Conservation (phyloP, 1,140 invertebrate species). For the Luehdorfia chinensis region DNA sequence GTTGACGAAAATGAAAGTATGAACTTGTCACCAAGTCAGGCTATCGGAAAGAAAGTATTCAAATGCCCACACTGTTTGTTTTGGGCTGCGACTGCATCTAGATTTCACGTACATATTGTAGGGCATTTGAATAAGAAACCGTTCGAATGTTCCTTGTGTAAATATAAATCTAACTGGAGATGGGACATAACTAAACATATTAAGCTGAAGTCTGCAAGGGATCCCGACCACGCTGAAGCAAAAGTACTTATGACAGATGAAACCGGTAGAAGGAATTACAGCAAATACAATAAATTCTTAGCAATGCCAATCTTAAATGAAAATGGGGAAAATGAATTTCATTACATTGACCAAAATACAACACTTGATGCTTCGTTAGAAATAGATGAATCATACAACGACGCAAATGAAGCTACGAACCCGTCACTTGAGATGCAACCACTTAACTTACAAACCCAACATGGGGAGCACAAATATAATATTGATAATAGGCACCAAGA, state of each 20-base stretch:
- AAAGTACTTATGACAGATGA: slow-evolving; percentile 94
- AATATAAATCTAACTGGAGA: slow-evolving; percentile 95
- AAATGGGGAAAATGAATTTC: slow-evolving; percentile 65
- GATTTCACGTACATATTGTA: slow-evolving; percentile 95
- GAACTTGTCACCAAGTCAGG: slow-evolving; percentile 68
- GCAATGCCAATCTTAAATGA: slow-evolving; percentile 82
- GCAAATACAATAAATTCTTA: slow-evolving; percentile 93
- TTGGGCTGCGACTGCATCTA: slow-evolving; percentile 93
- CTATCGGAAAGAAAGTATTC: slow-evolving; percentile 83
- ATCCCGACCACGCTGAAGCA: slow-evolving; percentile 86
- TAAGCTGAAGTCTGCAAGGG: slow-evolving; percentile 89
- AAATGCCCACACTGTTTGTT: slow-evolving; percentile 94
- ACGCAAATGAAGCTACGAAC: slow-evolving; percentile 38
- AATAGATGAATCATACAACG: slow-evolving; percentile 48
- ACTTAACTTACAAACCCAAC: slow-evolving; percentile 64
- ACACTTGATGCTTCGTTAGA: slow-evolving; percentile 48
- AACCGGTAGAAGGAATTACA: slow-evolving; percentile 92
- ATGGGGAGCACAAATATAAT: slow-evolving; percentile 47
- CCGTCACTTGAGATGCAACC: slow-evolving; percentile 57
- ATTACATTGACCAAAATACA: slow-evolving; percentile 60
- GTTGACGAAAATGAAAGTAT: slow-evolving; percentile 62
- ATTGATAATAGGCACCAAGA: slow-evolving; percentile 51
- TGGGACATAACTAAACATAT: slow-evolving; percentile 98
- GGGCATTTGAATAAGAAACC: slow-evolving; percentile 95
- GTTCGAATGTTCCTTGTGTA: slow-evolving; percentile 96